Evolutionary conservation across 2,888 invertebrate genomes (phyloP).

Genomic region (Epistrophella euchroma): DNA sequence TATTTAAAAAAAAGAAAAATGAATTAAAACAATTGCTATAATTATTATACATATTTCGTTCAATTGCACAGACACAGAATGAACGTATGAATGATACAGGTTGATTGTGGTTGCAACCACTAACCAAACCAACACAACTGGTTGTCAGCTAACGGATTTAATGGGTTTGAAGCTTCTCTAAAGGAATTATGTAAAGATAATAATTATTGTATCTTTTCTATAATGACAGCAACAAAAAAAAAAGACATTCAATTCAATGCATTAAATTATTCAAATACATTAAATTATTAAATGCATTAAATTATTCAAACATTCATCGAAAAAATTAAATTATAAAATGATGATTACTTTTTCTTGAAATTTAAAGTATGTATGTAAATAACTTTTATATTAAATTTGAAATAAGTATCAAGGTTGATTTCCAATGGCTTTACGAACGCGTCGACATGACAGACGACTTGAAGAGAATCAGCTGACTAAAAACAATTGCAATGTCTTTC

Average conservation of each 20-base stretch:
- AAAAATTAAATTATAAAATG: too few species aligned
- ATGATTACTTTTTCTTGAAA: too few species aligned
- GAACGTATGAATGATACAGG: slow-evolving; percentile 18
- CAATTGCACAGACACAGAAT: slow-evolving; percentile 50
- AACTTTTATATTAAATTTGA: too few species aligned
- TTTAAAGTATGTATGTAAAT: too few species aligned
- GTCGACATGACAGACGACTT: too few species aligned
- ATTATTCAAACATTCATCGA: too few species aligned
- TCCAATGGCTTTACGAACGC: too few species aligned
- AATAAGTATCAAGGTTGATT: too few species aligned
- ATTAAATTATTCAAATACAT: background rate
- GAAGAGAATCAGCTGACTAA: too few species aligned
- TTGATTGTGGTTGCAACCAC: slow-evolving; percentile 46
- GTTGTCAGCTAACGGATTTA: slow-evolving; percentile 14
- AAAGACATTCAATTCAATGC: background rate
- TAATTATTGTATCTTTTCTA: slow-evolving; percentile 5
- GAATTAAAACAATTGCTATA: slow-evolving; percentile 52
- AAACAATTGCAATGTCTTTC: too few species aligned
- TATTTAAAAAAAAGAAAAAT: background rate
- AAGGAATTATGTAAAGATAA: slow-evolving; percentile 7
- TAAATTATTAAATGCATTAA: background rate
- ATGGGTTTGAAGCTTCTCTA: background rate
- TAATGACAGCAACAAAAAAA: background rate
- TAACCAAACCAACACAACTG: slow-evolving; percentile 1
- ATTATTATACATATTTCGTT: slow-evolving; percentile 56